These are phyloP conservation scores for Connochaetes taurinus DNA, from an alignment of 2,113 vertebrate genomes.

Conservation along the genomic window DNA sequence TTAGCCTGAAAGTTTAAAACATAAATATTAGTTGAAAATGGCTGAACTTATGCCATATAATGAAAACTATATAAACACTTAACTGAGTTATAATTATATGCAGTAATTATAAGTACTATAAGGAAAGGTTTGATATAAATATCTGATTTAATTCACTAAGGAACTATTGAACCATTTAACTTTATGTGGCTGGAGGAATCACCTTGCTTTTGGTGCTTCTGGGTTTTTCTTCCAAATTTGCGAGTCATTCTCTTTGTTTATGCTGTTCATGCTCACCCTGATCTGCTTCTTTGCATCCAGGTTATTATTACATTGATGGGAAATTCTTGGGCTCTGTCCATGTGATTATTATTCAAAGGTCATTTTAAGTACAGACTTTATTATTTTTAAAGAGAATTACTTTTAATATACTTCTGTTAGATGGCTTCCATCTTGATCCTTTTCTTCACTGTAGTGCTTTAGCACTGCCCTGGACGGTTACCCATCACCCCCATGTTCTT, in stretches of 20 bases:
- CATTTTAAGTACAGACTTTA: slow-evolving; percentile 7
- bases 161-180: background rate
- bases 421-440: background rate
- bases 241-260: slow-evolving; percentile 18
- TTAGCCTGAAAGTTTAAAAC: background rate
- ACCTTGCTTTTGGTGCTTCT: background rate
- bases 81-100: background rate
- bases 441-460: background rate
- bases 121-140: background rate
- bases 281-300: slow-evolving; percentile 22
- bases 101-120: background rate
- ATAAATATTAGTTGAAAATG: slow-evolving; percentile 9
- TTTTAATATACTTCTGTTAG: background rate
- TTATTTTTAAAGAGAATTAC: background rate
- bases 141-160: background rate
- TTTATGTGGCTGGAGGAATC: background rate
- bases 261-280: background rate
- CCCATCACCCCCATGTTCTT: background rate
- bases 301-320: slow-evolving; percentile 7
- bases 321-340: slow-evolving; percentile 45
- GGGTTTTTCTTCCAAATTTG: slow-evolving; percentile 23
- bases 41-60: background rate
- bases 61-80: background rate
- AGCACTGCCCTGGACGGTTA: background rate
- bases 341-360: slow-evolving; percentile 50